Conservation (phyloP, 2,888 invertebrate genomes). For the Dioctria linearis region DNA sequence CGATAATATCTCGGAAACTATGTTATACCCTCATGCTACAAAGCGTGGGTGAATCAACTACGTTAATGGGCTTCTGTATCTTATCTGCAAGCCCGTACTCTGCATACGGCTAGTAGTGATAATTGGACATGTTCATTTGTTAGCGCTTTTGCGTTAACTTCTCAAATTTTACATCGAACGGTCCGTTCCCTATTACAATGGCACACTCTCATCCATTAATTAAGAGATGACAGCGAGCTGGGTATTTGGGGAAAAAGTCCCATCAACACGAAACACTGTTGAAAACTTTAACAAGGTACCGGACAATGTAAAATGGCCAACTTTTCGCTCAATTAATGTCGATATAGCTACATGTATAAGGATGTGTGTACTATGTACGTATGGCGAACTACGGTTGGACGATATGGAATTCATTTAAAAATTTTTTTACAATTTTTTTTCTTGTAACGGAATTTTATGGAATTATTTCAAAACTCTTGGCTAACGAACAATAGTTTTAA, state of each 20-base stretch:
- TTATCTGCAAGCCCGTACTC: conserved; percentile 5
- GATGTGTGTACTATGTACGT: no score
- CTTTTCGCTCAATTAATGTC: conserved; percentile 44
- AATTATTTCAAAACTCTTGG: no score
- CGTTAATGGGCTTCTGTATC: neutral
- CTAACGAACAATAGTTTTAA: no score
- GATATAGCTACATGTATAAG: neutral
- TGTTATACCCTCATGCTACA: neutral
- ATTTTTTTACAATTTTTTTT: no score
- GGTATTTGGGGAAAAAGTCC: conserved; percentile 26
- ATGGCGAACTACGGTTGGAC: no score
- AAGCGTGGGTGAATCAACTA: neutral
- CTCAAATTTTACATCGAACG: conserved; percentile 42
- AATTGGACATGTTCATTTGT: conserved; percentile 31
- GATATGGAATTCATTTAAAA: no score
- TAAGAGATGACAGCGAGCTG: conserved; percentile 45
- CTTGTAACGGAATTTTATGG: no score
- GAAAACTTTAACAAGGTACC: conserved; percentile 47
- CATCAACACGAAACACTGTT: neutral
- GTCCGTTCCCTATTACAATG: neutral
- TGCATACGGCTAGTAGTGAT: neutral
- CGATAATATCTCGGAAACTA: conserved; percentile 12
- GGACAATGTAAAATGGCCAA: conserved; percentile 44
- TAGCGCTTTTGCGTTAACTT: conserved; percentile 42
- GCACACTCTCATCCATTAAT: conserved; percentile 45